A percentile compares a stretch with the other conserved stretches of the same genome.
phyloP scores from a whole-genome alignment of 2,888 invertebrate species.

The Bedellia somnulentella region DNA sequence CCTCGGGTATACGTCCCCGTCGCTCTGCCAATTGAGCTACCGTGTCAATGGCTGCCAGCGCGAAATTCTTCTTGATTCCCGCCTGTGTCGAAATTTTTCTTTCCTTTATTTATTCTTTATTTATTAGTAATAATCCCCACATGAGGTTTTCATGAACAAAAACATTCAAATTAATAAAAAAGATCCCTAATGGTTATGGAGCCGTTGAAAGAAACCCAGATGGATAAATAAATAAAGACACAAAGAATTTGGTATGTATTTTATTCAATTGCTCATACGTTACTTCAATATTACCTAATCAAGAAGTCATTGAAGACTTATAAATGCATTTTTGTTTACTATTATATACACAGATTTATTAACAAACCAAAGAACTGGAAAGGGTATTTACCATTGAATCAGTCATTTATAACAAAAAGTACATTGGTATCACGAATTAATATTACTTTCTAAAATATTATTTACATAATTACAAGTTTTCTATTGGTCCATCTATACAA shows the following conservation, averaged over 20 bases:
- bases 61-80: too few relatives aligned
- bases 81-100: too few relatives aligned
- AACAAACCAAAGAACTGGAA: neutral
- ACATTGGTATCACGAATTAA: constrained; percentile 30
- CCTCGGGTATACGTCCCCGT: too few relatives aligned
- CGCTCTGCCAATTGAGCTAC: too few relatives aligned
- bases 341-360: neutral
- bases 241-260: constrained; percentile 16
- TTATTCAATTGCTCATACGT: constrained; percentile 46
- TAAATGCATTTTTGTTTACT: constrained; percentile 1
- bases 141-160: too few relatives aligned
- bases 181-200: neutral
- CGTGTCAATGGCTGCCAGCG: too few relatives aligned
- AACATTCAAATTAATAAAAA: too few relatives aligned
- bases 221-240: constrained; percentile 14
- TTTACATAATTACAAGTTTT: constrained; percentile 51
- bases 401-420: constrained; percentile 4
- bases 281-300: constrained; percentile 31
- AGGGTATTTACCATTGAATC: constrained; percentile 3
- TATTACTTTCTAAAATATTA: constrained; percentile 35
- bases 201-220: neutral
- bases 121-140: too few relatives aligned
- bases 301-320: constrained; percentile 30
- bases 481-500: constrained; percentile 55
- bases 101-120: too few relatives aligned